Evolutionary conservation across 1,140 invertebrate species (phyloP), one percentile per base, ranked within the genome.

Genomic region (Leptinotarsa texana): DNA sequence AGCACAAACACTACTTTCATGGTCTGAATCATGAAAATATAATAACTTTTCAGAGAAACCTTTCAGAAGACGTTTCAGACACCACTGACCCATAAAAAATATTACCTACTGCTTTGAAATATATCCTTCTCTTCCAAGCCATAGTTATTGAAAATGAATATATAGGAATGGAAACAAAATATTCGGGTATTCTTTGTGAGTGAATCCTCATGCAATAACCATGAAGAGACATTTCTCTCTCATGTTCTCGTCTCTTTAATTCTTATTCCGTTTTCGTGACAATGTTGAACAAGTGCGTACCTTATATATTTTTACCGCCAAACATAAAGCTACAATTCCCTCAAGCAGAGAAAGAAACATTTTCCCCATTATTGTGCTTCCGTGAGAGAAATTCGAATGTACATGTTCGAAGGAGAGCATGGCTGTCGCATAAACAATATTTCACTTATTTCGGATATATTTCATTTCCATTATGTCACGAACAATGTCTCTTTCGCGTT

Each of bases 261-360:
- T 57, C n/a, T 15, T 57, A 57, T 57, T 57, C 51, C 51, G 15
- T 15, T 57, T 57, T 57, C 51, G 51, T 57, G 51, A 57, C 51
- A 57, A 57, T 6, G 51, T 57, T 57, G 13, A 57, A 57, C 51
- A 57, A 57, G 51, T 57, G 51, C 51, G 51, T 57, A 57, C 17
- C 51, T 57, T 18, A 57, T 57, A 57, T 57, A 13, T 57, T 57
- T 57, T 57, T 2, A 57, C 51, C 51, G 51, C 51, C 51, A 57
- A 57, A 57, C 51, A 15, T 57, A 57, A 57, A 57, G 51, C 51
- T 57, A 57, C 51, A 57, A 57, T 57, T 57, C 51, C 51, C 51
- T 57, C 51, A 57, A 57, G 51, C 51, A 57, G 51, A 57, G 51
- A 57, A 57, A 57, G 51, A 15, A 57, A 15, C 51, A 57, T 13